A percentile compares a stretch with the other conserved stretches of the same genome.
Evolutionary conservation across 92 coral and sea anemone species (phyloP).

Genomic region (Phenganax marumi): DNA sequence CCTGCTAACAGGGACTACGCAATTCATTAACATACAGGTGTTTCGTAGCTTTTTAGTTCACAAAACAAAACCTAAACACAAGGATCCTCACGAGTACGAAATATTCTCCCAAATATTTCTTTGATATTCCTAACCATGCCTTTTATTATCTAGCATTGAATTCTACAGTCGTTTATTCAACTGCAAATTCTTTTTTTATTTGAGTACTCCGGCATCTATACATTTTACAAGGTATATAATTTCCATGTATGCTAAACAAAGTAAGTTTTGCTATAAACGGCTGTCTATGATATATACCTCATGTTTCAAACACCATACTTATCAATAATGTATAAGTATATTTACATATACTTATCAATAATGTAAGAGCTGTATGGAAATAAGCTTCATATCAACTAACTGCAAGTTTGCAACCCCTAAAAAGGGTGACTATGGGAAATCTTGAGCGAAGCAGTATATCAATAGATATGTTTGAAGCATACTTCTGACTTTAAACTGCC

Average conservation of each 20-base stretch:
- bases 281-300: conserved; percentile 17
- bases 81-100: neutral
- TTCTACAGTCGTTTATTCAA: neutral
- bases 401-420: too few species aligned
- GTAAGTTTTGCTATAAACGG: neutral
- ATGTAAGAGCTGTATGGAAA: too few species aligned
- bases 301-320: neutral
- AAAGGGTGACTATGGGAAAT: too few species aligned
- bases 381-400: too few species aligned
- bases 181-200: neutral
- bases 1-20: conserved; percentile 27
- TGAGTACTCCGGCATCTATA: neutral
- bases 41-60: conserved; percentile 5
- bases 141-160: neutral
- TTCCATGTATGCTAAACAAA: conserved; percentile 26
- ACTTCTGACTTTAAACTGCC: neutral
- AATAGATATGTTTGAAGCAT: neutral
- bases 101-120: neutral
- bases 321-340: conserved; percentile 2
- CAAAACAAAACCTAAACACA: neutral
- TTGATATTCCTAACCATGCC: neutral
- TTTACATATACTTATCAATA: too few species aligned
- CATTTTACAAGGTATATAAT: neutral
- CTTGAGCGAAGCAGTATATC: neutral
- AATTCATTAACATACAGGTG: conserved; percentile 11